phyloP scores from a whole-genome alignment of 2,888 invertebrate species.

The Meteorus cinctellus region DNA sequence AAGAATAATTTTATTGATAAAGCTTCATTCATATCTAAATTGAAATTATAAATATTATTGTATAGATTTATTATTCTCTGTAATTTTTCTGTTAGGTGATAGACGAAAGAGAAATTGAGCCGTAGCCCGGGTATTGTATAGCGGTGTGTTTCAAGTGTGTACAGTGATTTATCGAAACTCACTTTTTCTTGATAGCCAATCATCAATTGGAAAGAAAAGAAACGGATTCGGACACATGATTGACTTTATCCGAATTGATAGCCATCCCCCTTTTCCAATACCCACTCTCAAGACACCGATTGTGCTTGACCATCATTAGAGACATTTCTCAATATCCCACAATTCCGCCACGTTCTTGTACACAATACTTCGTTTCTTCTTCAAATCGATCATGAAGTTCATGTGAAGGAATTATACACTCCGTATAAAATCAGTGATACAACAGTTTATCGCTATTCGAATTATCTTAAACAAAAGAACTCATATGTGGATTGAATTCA shows the following conservation, averaged over 20 bases:
- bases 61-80: too few relatives aligned
- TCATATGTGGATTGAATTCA: too few relatives aligned
- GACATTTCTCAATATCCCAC: slow-evolving; percentile 16
- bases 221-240: slow-evolving; percentile 36
- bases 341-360: not conserved
- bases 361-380: not conserved
- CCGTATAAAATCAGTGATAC: too few relatives aligned
- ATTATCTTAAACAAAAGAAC: not conserved
- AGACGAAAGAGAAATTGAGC: too few relatives aligned
- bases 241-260: slow-evolving; percentile 69
- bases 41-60: too few relatives aligned
- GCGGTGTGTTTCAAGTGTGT: slow-evolving; percentile 1
- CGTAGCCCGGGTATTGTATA: not conserved
- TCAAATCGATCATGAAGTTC: not conserved
- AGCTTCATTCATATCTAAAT: too few relatives aligned
- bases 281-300: not conserved
- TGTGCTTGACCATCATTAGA: slow-evolving; percentile 23
- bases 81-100: too few relatives aligned
- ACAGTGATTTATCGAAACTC: slow-evolving; percentile 17
- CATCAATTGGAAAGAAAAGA: slow-evolving; percentile 68
- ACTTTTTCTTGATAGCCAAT: slow-evolving; percentile 63
- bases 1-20: too few relatives aligned
- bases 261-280: slow-evolving; percentile 34
- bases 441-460: too few relatives aligned
- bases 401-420: too few relatives aligned